Base-by-base conservation (phyloP, 2,113 vertebrate genomes). In the Caretta caretta region DNA sequence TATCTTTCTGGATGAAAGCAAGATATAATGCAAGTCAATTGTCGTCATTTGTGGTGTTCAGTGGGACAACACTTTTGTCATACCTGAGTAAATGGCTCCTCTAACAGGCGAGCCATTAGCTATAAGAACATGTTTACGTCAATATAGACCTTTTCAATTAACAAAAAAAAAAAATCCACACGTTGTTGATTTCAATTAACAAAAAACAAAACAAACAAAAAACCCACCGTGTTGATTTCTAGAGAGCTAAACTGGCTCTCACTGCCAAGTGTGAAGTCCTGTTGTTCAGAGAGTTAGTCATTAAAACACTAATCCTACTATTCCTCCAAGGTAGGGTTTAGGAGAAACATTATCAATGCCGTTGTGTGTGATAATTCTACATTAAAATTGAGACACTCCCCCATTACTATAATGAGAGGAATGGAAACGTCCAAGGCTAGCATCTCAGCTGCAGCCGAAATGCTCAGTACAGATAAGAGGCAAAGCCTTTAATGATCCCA, bases 11-110 rank as follows among this genome's bases (percentile, higher is more conserved):
- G 84, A 50, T 31, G 35, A 35, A 91, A 86, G 53, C 46, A 17
- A 19, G 38, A 42, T 59, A 83, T 79, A 94, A 91, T 84, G 94
- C 42, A 90, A 90, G 46, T 53, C 65, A 83, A 29, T 59, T 59
- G 49, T 54, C 95, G 46, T 54, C 96, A 87, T 95, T 93, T 90
- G 90, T 22, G 79, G 84, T 83, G 94, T 94, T 92, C 90, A 94
- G 87, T 95, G 82, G 90, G 93, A 91, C 59, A 88, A 10, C n/a
- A 91, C 90, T 88, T 96, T 29, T 49, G 53, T 91, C 90, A 22
- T 38, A 91, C 82, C 72, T 88, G 93, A 95, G 69, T 56, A 91
- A 96, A 92, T 81, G 90, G 87, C 94, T 93, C 85, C 93, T 87
- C 48, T 87, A 92, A 96, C 84, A 96, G 69, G 56, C 27, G 86